A percentile compares a stretch with the other conserved stretches of the same genome.
phyloP scores from a whole-genome alignment of 2,113 vertebrate genomes.

The Callorhinus ursinus region DNA sequence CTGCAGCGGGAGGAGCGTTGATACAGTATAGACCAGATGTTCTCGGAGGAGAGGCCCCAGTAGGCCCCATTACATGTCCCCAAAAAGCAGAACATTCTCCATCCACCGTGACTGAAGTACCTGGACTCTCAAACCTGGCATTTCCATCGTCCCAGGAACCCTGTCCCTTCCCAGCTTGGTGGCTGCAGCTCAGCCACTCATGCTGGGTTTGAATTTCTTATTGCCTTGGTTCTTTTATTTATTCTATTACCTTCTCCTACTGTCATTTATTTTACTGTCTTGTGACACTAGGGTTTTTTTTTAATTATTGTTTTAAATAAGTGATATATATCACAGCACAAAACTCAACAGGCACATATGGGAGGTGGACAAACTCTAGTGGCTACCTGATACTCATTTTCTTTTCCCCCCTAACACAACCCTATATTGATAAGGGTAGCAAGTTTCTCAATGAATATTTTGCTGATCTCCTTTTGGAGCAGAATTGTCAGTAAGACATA shows the following conservation, averaged over 20 bases:
- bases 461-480: neutral
- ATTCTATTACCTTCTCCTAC: neutral
- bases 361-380: neutral
- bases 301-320: neutral
- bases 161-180: neutral
- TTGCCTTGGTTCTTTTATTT: neutral
- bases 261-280: neutral
- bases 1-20: accelerated
- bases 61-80: neutral
- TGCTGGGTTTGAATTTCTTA: too few relatives aligned
- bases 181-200: neutral
- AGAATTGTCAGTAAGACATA: neutral
- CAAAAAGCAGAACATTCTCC: neutral
- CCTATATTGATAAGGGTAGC: too few relatives aligned
- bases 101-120: neutral
- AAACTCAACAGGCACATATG: neutral
- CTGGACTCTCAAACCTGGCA: neutral
- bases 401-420: neutral
- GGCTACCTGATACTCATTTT: neutral
- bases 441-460: neutral
- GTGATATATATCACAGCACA: neutral
- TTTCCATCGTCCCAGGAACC: too few relatives aligned
- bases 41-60: neutral
- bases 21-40: too few relatives aligned
- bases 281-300: neutral